These are phyloP conservation scores for Chaetophractus vellerosus DNA, from an alignment of 2,797 vertebrate species.

Conservation along the genomic window DNA sequence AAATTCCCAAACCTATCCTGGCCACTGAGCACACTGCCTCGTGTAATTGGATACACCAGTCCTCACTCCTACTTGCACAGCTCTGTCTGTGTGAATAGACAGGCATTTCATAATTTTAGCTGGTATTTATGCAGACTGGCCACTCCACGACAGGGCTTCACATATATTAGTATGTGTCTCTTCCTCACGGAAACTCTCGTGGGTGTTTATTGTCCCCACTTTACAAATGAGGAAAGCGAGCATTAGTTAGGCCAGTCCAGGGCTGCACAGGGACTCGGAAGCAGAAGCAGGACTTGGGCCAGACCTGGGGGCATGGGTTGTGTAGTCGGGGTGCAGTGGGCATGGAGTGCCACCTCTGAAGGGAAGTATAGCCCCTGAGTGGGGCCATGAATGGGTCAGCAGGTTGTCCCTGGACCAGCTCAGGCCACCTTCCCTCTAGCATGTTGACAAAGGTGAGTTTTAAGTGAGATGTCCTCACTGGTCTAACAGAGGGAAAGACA, in stretches of 20 bases:
- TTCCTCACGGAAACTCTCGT: background rate
- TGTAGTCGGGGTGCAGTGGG: too few relatives aligned
- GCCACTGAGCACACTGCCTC: accelerated
- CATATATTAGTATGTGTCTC: background rate
- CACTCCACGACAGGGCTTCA: accelerated
- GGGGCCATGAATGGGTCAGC: accelerated
- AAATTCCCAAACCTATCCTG: background rate
- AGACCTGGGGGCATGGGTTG: background rate
- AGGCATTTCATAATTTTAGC: accelerated
- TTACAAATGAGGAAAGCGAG: background rate
- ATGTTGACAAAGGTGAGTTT: accelerated
- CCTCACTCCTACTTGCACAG: accelerated
- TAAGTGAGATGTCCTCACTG: background rate
- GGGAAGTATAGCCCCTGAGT: background rate
- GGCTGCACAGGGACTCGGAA: background rate
- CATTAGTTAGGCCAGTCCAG: background rate
- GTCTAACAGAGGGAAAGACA: background rate
- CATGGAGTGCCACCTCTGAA: background rate
- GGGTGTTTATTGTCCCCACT: background rate
- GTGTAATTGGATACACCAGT: too few relatives aligned
- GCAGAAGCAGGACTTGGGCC: background rate
- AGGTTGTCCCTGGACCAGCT: accelerated
- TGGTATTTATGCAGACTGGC: accelerated
- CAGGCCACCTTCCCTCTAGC: background rate
- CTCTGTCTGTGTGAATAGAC: background rate